Conservation (phyloP, 2,797 vertebrate genomes). For the Rhinoraja longicauda region DNA sequence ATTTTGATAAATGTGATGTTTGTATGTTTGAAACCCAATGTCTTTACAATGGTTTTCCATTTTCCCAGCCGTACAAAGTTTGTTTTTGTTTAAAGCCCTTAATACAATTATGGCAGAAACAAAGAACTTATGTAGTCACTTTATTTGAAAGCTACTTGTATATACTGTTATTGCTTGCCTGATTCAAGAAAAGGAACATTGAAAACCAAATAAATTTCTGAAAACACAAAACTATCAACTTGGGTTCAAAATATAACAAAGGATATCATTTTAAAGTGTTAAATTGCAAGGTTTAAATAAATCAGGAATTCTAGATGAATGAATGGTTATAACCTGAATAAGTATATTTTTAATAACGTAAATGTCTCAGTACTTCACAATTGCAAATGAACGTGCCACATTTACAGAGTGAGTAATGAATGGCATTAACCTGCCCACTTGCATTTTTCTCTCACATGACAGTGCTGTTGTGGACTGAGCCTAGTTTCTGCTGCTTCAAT, state of each 20-base stretch:
- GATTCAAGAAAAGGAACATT: background rate
- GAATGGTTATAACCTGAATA: background rate
- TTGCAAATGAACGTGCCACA: slow-evolving; percentile 9
- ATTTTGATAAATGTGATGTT: background rate
- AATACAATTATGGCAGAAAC: background rate
- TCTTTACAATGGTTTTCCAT: background rate
- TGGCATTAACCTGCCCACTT: slow-evolving; percentile 28
- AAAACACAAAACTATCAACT: background rate
- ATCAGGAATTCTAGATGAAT: background rate
- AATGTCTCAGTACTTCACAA: slow-evolving; percentile 9
- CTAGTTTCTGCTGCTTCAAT: slow-evolving; percentile 17
- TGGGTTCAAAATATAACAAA: background rate
- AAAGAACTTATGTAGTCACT: no score
- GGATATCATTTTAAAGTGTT: background rate
- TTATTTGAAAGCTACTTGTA: background rate
- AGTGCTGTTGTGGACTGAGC: slow-evolving; percentile 24
- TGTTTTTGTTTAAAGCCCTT: no score
- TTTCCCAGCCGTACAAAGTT: background rate
- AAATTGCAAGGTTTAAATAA: background rate
- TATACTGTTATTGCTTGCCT: background rate
- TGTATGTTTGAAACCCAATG: background rate
- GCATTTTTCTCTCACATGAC: slow-evolving; percentile 13
- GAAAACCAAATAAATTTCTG: background rate
- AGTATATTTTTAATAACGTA: background rate
- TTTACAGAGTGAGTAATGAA: background rate